phyloP scores from a whole-genome alignment of 2,797 vertebrate genomes.

The Alectoris magna region DNA sequence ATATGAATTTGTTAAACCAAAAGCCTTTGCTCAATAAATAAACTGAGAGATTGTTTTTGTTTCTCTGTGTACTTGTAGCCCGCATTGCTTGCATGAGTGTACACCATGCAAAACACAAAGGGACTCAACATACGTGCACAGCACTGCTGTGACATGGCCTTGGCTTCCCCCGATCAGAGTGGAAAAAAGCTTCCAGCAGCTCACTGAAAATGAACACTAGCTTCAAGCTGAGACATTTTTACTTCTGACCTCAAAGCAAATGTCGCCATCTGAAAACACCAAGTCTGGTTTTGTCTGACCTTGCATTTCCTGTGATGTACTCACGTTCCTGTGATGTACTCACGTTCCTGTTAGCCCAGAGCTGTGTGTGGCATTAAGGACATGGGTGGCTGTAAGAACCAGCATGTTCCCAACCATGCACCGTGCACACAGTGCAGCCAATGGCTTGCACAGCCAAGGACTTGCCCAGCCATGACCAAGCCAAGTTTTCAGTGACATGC shows the following conservation, averaged over 20 bases:
- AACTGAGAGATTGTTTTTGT: neutral
- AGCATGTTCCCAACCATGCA: rapidly evolving
- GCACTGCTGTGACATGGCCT: rapidly evolving
- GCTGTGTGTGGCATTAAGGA: neutral
- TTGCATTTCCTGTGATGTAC: neutral
- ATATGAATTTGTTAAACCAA: slow-evolving; percentile 42
- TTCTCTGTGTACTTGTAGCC: neutral
- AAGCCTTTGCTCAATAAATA: slow-evolving; percentile 3
- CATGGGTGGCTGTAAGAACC: neutral
- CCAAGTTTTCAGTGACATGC: neutral
- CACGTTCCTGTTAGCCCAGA: neutral
- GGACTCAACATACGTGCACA: neutral
- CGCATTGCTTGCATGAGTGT: rapidly evolving
- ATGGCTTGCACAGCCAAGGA: neutral
- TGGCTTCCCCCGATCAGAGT: neutral
- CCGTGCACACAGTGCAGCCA: rapidly evolving
- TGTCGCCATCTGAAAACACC: neutral
- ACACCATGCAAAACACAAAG: rapidly evolving
- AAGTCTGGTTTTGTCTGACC: neutral
- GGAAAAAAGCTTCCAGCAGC: neutral
- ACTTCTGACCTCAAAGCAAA: neutral
- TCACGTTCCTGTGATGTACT: neutral
- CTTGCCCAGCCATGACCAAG: neutral
- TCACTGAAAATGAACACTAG: neutral
- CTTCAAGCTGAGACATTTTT: neutral